phyloP scores from a whole-genome alignment of 2,888 invertebrate genomes.

The Schrankia costaestrigalis region DNA sequence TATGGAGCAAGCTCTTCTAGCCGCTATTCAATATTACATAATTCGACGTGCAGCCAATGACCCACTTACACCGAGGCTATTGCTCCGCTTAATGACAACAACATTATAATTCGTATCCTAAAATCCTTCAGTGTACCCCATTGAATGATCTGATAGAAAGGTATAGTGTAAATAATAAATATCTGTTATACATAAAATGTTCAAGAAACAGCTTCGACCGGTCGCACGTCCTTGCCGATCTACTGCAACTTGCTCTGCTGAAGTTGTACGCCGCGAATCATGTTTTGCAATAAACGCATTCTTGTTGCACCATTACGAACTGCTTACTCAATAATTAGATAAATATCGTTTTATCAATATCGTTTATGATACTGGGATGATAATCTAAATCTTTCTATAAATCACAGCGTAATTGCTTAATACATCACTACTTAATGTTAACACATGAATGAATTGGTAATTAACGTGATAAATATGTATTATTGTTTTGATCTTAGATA shows the following conservation, averaged over 20 bases:
- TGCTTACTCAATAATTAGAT: conserved; percentile 25
- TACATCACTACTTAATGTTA: not conserved
- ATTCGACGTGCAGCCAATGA: conserved; percentile 74
- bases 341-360: conserved; percentile 17
- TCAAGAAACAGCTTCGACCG: conserved; percentile 16
- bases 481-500: too few relatives aligned
- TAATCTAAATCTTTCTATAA: too few relatives aligned
- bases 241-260: conserved; percentile 19
- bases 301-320: conserved; percentile 39
- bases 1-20: too few relatives aligned
- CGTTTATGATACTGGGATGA: too few relatives aligned
- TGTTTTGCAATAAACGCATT: conserved; percentile 45
- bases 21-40: conserved; percentile 55
- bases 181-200: conserved; percentile 1
- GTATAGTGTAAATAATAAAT: conserved; percentile 3
- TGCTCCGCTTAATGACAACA: conserved; percentile 56
- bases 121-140: conserved; percentile 6
- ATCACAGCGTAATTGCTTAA: too few relatives aligned
- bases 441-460: conserved; percentile 1
- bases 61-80: conserved; percentile 57
- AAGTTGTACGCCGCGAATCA: conserved; percentile 15
- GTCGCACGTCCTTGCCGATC: conserved; percentile 17
- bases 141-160: not conserved
- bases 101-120: conserved; percentile 31
- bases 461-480: not conserved